These are phyloP conservation scores for Elaphurus davidianus DNA, from an alignment of 2,113 vertebrate genomes.

Conservation along the genomic window DNA sequence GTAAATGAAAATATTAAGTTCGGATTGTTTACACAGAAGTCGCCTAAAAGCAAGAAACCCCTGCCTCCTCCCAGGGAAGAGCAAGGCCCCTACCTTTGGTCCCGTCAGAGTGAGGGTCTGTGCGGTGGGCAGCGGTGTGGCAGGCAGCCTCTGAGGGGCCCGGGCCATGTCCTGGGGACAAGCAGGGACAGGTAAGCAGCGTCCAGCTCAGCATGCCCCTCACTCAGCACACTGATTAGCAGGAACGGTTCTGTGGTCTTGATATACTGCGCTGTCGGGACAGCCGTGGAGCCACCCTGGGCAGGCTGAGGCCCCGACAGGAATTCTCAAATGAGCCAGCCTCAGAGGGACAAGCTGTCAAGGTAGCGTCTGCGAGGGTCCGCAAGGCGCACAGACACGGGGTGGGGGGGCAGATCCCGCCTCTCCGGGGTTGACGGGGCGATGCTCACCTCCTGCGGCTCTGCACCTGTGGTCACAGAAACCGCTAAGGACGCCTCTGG, in stretches of 20 bases:
- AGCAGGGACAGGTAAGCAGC: not conserved
- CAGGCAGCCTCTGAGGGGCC: constrained; percentile 79
- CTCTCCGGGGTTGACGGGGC: not conserved
- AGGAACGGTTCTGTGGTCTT: not conserved
- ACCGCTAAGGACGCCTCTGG: constrained; percentile 82
- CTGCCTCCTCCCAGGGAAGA: accelerated
- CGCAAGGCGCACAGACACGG: accelerated
- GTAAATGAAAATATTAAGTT: not conserved
- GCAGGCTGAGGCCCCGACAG: constrained; percentile 30
- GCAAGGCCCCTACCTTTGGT: constrained; percentile 89
- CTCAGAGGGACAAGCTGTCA: constrained; percentile 25
- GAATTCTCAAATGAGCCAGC: not conserved
- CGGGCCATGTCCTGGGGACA: constrained; percentile 87
- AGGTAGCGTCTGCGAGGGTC: not conserved
- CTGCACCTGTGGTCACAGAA: constrained; percentile 75
- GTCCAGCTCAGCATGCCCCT: not conserved
- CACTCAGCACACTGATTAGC: not conserved
- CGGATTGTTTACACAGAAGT: not conserved
- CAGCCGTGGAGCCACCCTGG: constrained; percentile 40
- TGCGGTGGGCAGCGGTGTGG: constrained; percentile 84
- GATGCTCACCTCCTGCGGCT: constrained; percentile 86
- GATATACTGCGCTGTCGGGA: constrained; percentile 23
- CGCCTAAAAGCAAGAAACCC: not conserved
- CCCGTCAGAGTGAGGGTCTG: constrained; percentile 86
- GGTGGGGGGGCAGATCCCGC: not conserved